Base-by-base conservation (phyloP, 2,888 invertebrate genomes). In the Limenitis camilla region DNA sequence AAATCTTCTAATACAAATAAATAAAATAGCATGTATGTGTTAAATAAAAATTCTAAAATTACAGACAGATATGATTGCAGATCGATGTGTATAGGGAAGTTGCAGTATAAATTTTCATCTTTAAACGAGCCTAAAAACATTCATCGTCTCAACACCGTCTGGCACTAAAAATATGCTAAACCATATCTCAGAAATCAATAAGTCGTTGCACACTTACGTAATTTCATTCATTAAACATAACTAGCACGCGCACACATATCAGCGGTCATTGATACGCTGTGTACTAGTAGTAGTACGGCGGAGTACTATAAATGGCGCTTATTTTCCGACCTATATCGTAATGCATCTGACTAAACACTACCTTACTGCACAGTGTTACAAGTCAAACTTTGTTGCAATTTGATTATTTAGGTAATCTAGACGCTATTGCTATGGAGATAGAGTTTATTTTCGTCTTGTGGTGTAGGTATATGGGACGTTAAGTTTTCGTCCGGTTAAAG, bases 231-330 rank as follows among this genome's bases (percentile, higher is more conserved):
- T 69, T 70, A 75, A 69, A 68, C 72, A 72, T 70, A 76, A 65
- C 65, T 66, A 63, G 64, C 66, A 43, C 62, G 65, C 69, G 67
- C 71, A 42, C 61, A 63, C 61, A 46, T 58, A 52, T 58, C 55
- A 49, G 57, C 59, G 61, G 11, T 67, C 60, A 63, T 62, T 65
- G 62, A 64, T 70, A 65, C 74, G 54, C 61, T 64, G 56, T 66
- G 57, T 58, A 79, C 83, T 83, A 81, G 82, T 80, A 77, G 75
- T 79, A 77, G 78, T 83, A 85, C 81, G 77, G 69, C 74, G 68
- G 75, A 76, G 79, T 84, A 85, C 84, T 84, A 84, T 81, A 83
- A 84, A 75, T 74, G 79, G 78, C 67, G 76, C 73, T 78, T 78
- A 79, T 81, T 81, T 80, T 77, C 78, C 77, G 77, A 77, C 75